Evolutionary conservation across 1,140 invertebrate species (phyloP), one percentile per base, ranked within the genome.

Genomic region (Physella acuta): DNA sequence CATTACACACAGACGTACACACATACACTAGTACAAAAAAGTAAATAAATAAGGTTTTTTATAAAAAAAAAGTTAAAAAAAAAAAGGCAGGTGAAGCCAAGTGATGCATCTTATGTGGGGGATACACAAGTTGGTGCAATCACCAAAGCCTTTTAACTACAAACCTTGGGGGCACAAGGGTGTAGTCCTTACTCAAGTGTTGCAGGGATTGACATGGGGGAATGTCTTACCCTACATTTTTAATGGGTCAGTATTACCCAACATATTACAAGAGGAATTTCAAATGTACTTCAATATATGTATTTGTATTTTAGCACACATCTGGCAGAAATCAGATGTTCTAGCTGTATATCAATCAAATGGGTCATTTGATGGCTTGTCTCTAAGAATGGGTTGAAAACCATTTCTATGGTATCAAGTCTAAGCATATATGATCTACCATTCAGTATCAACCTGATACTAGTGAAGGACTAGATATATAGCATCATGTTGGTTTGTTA

Each of bases 1-100:
- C 14, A 8, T 26, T 20, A 8, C 20, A 58, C 30, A 60, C 58
- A 34, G 24, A 61, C 59, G 28, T 24, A 61, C 34, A 61, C 33
- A 61, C 59, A 61, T 30, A 61, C 11, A 44, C 31, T 37, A 61
- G 59, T 61, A 61, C 59, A 61, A 61, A 61, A 61, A 61, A n/a
- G 33, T 14, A n/a, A 61, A 61, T 36, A 36, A n/a, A 24, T 36
- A 61, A 61, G 24, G n/a, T 16, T 1, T 17, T 5, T 5, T 5
- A 60, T 5, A 34, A 44, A 61, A 61, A 44, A 61, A 61, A 61
- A 44, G 11, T 20, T 31, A 61, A 36, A 26, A 31, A 39, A 36
- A n/a, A 33, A 39, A 61, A 24, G 36, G 16, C 5, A 39, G 39
- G 36, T 34, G 33, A 37, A 28, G 2, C 37, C 24, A 16, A 11